These are phyloP conservation scores for Drosophila subquinaria DNA, from an alignment of 2,888 invertebrate genomes.

Conservation along the genomic window DNA sequence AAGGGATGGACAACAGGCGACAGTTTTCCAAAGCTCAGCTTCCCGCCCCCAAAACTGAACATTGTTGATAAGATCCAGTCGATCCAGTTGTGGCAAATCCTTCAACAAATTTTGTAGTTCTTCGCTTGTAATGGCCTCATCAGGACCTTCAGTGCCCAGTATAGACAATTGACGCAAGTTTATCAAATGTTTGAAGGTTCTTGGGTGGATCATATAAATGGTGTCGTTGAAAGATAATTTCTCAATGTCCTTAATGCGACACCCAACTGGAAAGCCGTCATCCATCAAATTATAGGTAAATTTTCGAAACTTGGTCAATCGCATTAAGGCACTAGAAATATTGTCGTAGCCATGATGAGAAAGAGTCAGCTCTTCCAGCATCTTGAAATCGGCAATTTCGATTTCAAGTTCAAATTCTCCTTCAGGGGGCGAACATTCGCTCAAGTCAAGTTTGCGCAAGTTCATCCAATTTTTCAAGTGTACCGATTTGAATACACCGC, in stretches of 20 bases:
- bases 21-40: constrained; percentile 30
- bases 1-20: constrained; percentile 10
- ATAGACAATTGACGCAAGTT: constrained; percentile 16
- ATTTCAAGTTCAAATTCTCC: too few relatives aligned
- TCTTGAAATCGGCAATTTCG: not conserved
- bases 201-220: constrained; percentile 3
- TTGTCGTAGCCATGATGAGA: too few relatives aligned
- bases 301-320: too few relatives aligned
- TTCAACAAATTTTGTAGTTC: constrained; percentile 4
- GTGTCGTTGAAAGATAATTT: not conserved
- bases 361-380: constrained; percentile 23
- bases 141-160: constrained; percentile 2
- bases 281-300: too few relatives aligned
- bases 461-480: not conserved
- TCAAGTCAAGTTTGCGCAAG: constrained; percentile 25
- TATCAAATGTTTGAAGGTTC: not conserved
- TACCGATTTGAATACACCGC: not conserved
- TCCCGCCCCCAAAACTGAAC: constrained; percentile 15
- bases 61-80: constrained; percentile 19
- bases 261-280: not conserved
- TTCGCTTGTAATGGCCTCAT: too few relatives aligned
- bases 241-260: constrained; percentile 10
- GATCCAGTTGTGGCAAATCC: constrained; percentile 11
- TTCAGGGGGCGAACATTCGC: not conserved
- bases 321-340: not conserved